Evolutionary conservation across 1,140 invertebrate species (phyloP).

Genomic region (Meloidogyne chitwoodi): DNA sequence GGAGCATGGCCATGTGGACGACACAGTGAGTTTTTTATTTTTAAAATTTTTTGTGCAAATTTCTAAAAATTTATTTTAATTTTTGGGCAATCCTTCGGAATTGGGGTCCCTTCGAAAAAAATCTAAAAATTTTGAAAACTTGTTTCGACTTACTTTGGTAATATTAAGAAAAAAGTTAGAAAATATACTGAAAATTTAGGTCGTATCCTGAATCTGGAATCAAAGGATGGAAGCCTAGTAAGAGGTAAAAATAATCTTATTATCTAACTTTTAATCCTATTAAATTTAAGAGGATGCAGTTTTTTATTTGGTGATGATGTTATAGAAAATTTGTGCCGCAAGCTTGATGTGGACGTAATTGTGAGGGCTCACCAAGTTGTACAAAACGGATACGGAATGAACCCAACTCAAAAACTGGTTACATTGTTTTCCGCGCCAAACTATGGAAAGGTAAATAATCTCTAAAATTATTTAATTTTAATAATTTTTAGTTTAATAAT

Average conservation of each 20-base stretch:
- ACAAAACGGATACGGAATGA: conserved; percentile 68
- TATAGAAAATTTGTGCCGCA: conserved; percentile 50
- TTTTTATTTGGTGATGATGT: conserved; percentile 66
- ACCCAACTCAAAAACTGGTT: conserved; percentile 58
- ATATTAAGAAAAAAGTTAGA: conserved; percentile 54
- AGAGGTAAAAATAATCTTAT: not conserved
- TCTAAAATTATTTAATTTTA: not conserved
- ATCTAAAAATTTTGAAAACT: too few species aligned
- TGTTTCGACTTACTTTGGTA: conserved; percentile 12
- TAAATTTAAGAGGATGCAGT: conserved; percentile 85
- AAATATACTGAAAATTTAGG: conserved; percentile 58
- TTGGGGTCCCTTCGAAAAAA: too few species aligned
- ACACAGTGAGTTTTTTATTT: too few species aligned
- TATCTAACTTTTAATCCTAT: not conserved
- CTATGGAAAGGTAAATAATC: conserved; percentile 64
- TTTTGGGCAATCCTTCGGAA: too few species aligned
- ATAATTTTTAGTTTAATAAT: not conserved
- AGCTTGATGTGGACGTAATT: conserved; percentile 59
- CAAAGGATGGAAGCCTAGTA: conserved; percentile 53
- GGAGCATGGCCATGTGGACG: too few species aligned
- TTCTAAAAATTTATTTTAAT: too few species aligned
- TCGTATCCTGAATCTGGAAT: conserved; percentile 55
- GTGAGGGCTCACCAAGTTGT: conserved; percentile 48
- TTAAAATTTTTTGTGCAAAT: too few species aligned
- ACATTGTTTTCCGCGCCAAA: conserved; percentile 57